Evolutionary conservation across 2,797 vertebrate species (phyloP), one percentile per base, ranked within the genome.

Genomic region (Todus mexicanus): DNA sequence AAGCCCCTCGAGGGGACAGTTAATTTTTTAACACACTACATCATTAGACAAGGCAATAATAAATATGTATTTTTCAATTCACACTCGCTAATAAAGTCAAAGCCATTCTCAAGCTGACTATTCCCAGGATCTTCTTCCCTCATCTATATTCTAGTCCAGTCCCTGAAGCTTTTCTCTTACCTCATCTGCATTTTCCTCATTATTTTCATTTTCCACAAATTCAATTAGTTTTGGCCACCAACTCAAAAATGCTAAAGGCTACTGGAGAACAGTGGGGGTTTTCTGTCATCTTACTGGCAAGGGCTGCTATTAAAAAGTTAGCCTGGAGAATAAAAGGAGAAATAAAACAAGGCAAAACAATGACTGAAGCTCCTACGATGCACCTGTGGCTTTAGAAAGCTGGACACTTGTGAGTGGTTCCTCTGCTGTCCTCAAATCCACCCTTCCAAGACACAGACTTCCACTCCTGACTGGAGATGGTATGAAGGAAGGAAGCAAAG

Each of bases 151-250:
- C 83, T 84, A 40, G 61, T n/a, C 48, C 37, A 26, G 56, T 27
- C 68, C 45, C 87, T 74, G 42, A 74, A 80, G 78, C 56, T 83
- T 72, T 74, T 85, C 72, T 31, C 64, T 87, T 75, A 78, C 47
- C 54, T 87, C 53, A 90, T 82, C 77, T 89, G 64, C 81, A 91
- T 96, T 88, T 90, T 78, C 43, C 57, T 93, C 81, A 86, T 87
- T 84, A 92, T 90, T 94, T 89, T 89, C 40, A 12, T 82, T 60
- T 90, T 83, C 78, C 45, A 71, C 35, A 80, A 87, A 82, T 85
- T 90, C 75, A 81, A 74, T 86, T 87, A 66, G 64, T 59, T 95
- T 93, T 92, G 84, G 71, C 64, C 45, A 90, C 57, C 81, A 79
- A 77, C 69, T 84, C 84, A 82, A 76, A 95, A 90, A 50, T 1